Conservation (phyloP, 2,888 invertebrate species). For the Aphrophora alni region DNA sequence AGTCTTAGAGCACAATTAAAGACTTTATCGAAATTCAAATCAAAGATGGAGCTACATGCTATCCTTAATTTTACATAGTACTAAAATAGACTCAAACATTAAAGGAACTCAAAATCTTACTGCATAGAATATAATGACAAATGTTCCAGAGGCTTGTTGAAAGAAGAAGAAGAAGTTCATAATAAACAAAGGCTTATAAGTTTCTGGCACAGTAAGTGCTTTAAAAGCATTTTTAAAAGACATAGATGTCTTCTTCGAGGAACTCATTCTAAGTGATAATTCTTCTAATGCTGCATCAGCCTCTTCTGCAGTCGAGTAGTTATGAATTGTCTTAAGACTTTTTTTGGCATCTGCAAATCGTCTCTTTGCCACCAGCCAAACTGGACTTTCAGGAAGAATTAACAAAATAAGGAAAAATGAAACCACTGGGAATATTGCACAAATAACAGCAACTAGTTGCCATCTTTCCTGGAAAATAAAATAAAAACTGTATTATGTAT, state of each 20-base stretch:
- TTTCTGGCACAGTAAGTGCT: conserved; percentile 53
- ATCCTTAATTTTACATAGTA: no score
- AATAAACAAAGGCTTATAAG: conserved; percentile 60
- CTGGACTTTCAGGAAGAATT: conserved; percentile 62
- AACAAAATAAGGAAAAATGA: conserved; percentile 56
- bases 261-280: background rate
- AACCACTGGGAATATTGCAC: conserved; percentile 55
- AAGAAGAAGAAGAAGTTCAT: conserved; percentile 63
- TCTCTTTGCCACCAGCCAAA: conserved; percentile 61
- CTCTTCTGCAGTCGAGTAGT: background rate
- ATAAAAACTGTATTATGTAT: background rate
- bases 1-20: no score
- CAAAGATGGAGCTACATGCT: no score
- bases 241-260: background rate
- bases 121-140: conserved; percentile 65
- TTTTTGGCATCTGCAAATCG: conserved; percentile 58
- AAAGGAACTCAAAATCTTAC: conserved; percentile 49
- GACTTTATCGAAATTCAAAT: no score
- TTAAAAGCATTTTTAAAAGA: conserved; percentile 42
- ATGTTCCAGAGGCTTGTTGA: conserved; percentile 65
- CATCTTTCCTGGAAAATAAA: conserved; percentile 45
- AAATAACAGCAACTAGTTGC: conserved; percentile 46
- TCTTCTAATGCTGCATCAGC: conserved; percentile 41
- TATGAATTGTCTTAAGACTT: conserved; percentile 38
- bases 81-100: no score